Percentiles rank a stretch among this genome's conserved stretches.
These are phyloP conservation scores for Brotula barbata DNA, from an alignment of 2,797 vertebrate species.

Conservation along the genomic window DNA sequence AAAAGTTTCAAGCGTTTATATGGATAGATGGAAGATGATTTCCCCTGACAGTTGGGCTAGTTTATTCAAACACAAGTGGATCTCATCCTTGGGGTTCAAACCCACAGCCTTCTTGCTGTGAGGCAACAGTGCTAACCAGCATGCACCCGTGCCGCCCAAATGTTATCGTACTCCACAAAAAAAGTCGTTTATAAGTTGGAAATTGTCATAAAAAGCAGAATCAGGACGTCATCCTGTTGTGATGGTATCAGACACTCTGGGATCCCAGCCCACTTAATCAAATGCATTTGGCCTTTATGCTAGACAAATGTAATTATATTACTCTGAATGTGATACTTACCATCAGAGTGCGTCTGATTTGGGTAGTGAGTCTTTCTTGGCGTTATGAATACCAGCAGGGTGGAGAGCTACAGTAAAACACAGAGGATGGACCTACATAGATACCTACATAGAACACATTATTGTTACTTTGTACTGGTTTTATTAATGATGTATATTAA, in stretches of 20 bases:
- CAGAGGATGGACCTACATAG: no score
- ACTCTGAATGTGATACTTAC: constrained; percentile 16
- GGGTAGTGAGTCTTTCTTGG: no score
- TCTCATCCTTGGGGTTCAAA: no score
- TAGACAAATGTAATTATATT: constrained; percentile 5
- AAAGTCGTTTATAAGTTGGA: constrained; percentile 7
- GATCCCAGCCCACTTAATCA: constrained; percentile 23
- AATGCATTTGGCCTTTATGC: constrained; percentile 11
- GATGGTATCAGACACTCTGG: constrained; percentile 21
- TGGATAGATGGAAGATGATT: background rate
- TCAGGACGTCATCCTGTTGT: constrained; percentile 5
- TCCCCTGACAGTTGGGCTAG: background rate
- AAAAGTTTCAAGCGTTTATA: constrained; percentile 14
- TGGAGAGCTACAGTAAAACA: no score
- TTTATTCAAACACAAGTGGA: background rate
- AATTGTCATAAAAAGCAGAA: constrained; percentile 13
- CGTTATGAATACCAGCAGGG: background rate
- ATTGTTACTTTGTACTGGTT: no score
- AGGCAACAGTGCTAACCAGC: no score
- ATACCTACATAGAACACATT: no score
- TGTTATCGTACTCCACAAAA: background rate
- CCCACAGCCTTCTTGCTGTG: no score
- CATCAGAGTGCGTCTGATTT: constrained; percentile 3
- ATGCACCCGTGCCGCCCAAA: no score
- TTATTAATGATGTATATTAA: no score